These are phyloP conservation scores for Caradrina clavipalpis DNA, from an alignment of 2,888 invertebrate genomes.

Conservation along the genomic window DNA sequence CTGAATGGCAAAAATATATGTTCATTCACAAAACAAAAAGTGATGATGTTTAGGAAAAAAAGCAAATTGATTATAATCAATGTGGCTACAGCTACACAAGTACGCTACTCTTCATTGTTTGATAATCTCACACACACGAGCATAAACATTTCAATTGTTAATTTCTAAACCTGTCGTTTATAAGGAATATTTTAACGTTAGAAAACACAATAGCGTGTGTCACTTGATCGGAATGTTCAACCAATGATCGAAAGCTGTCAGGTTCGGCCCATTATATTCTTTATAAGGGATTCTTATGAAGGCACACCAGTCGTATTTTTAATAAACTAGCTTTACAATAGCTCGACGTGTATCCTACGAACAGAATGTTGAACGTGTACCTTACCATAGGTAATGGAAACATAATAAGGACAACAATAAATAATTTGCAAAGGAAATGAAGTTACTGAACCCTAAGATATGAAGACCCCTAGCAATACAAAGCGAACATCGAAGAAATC, in stretches of 20 bases:
- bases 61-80: conserved; percentile 54
- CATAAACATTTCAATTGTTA: conserved; percentile 76
- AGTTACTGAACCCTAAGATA: conserved; percentile 48
- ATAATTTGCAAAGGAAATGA: conserved; percentile 47
- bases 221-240: conserved; percentile 77
- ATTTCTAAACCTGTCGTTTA: conserved; percentile 72
- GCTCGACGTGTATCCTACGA: conserved; percentile 15
- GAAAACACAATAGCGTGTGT: conserved; percentile 80
- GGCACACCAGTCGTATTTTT: conserved; percentile 63
- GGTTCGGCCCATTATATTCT: conserved; percentile 71
- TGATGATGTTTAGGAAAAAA: conserved; percentile 31
- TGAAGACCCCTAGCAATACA: conserved; percentile 50
- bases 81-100: conserved; percentile 45
- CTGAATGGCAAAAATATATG: conserved; percentile 7
- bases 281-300: conserved; percentile 62
- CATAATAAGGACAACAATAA: neutral
- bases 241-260: conserved; percentile 74
- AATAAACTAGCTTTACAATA: conserved; percentile 62
- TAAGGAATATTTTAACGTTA: conserved; percentile 75
- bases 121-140: conserved; percentile 67
- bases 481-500: conserved; percentile 68
- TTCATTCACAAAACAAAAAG: conserved; percentile 1
- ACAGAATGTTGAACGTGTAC: conserved; percentile 26
- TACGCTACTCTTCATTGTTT: conserved; percentile 67
- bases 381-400: conserved; percentile 5